Percentiles rank a stretch among this genome's conserved stretches.
Conservation (phyloP, 2,888 invertebrate species). For the Orthosia gracilis region DNA sequence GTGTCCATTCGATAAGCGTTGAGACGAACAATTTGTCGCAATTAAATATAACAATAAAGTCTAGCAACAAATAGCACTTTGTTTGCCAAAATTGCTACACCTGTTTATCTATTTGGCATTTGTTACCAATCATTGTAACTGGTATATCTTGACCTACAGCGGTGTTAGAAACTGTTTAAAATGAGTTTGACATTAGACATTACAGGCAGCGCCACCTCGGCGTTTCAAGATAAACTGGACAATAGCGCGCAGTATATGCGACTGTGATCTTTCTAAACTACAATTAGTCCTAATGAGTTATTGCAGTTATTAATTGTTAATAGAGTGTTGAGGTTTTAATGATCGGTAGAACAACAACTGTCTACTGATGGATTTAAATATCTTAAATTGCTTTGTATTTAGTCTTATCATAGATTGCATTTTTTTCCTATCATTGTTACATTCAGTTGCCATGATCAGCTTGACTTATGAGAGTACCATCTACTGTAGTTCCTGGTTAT, state of each 20-base stretch:
- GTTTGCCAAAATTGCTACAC: constrained; percentile 42
- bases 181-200: neutral
- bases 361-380: neutral
- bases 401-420: neutral
- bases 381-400: constrained; percentile 5
- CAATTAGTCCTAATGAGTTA: constrained; percentile 29
- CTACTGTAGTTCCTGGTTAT: no score
- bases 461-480: no score
- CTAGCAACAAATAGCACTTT: constrained; percentile 27
- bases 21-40: constrained; percentile 13
- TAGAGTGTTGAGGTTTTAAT: constrained; percentile 34
- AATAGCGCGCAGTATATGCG: neutral
- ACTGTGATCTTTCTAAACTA: constrained; percentile 24
- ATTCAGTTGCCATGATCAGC: neutral
- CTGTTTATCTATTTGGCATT: constrained; percentile 44
- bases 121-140: neutral
- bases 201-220: neutral
- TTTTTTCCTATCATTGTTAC: neutral
- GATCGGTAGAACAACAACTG: constrained; percentile 1
- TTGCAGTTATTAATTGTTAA: constrained; percentile 29
- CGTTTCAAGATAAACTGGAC: constrained; percentile 4
- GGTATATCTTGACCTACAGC: neutral
- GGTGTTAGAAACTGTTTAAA: neutral
- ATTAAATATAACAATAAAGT: constrained; percentile 31
- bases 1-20: constrained; percentile 9